Conservation (phyloP, 2,113 vertebrate species). For the sheep (Ovis aries) region ARS-UI_Ramb_v3.0 NC_056055.1:73816001-73816500, state of each 20-base stretch:
- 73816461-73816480: constrained; percentile 3
- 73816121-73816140: constrained; percentile 96
- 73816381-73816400: not conserved
- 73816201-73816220: not conserved
- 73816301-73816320: not conserved
- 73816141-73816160: constrained; percentile 40
- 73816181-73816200: constrained; percentile 3
- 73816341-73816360: not conserved
- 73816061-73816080: constrained; percentile 93
- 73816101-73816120: constrained; percentile 95
- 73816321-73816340: not conserved
- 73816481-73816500: not conserved
- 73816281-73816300: not conserved
- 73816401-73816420: not conserved
- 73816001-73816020: constrained; percentile 48
- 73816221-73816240: not conserved
- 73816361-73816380: not conserved
- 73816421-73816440: not conserved
- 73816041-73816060: constrained; percentile 94
- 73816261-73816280: not conserved
- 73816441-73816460: not conserved
- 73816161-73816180: not conserved
- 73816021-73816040: constrained; percentile 95
- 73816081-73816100: constrained; percentile 91
- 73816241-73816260: not conserved